Conservation (phyloP, 2,797 vertebrate species). For the Notoglanidium macrostoma region DNA sequence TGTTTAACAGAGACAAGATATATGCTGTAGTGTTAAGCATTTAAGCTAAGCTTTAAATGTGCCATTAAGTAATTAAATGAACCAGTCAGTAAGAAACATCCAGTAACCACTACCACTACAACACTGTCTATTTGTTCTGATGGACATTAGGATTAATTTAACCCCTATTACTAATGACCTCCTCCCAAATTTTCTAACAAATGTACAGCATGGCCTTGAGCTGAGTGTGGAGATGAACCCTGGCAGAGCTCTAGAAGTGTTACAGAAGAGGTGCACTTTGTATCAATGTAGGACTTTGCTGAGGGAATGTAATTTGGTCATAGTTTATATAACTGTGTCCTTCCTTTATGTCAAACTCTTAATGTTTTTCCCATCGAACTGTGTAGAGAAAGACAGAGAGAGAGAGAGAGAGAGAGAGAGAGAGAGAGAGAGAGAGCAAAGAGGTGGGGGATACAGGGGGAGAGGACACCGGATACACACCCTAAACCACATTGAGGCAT, state of each 20-base stretch:
- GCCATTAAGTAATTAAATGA: neutral
- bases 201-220: neutral
- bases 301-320: neutral
- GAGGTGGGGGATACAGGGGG: neutral
- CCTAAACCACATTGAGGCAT: conserved; percentile 45
- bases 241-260: neutral
- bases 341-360: neutral
- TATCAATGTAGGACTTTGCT: neutral
- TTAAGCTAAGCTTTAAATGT: neutral
- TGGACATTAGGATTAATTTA: neutral
- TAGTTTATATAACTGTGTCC: neutral
- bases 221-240: neutral
- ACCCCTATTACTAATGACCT: neutral
- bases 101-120: neutral
- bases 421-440: neutral
- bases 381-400: neutral
- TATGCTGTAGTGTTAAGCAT: neutral
- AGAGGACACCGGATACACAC: conserved; percentile 17
- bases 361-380: neutral
- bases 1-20: neutral
- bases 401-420: neutral
- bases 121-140: neutral
- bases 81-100: no score
- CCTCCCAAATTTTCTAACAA: neutral
- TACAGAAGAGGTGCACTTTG: neutral